Evolutionary conservation across 92 coral and sea anemone species (phyloP), one percentile per base, ranked within the genome.

Genomic region (Umimayanthus chanpuru): DNA sequence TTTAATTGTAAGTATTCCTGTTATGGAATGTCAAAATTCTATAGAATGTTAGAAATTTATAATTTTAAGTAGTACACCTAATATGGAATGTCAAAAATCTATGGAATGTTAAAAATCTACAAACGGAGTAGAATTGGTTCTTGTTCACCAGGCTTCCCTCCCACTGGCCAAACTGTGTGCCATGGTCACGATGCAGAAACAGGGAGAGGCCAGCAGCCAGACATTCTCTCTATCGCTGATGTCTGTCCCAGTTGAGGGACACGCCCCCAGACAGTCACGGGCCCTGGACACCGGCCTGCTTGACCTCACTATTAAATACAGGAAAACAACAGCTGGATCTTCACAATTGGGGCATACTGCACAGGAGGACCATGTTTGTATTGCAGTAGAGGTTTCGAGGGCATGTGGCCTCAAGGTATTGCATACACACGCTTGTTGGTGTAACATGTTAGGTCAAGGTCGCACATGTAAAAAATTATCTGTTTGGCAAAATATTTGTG

Each of bases 131-230:
- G 3, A 8, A 81, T 39, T 66, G 71, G 30, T 81, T 20, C 7
- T 40, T 39, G 6, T 26, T 11, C 73, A 44, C 40, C 87, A 97
- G 99, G 97, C 94, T 20, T 89, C 88, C 85, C 93, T 97, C 9
- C 98, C 99, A 20, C 93, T 97, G 44, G 96, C 99, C 12, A 97
- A 97, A 87, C 93, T 97, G 28, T 95, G 98, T 89, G 99, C 98
- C 85, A 94, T 97, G 96, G 96, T 97, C 28, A 97, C 99, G 28
- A 97, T 97, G 99, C 97, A 97, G 82, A 95, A 82, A 86, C 96
- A 92, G 26, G 93, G 96, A 64, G 96, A 97, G 76, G 89, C 93
- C 20, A 95, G 94, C 82, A 85, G 87, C 77, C 99, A 95, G 83
- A 91, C 95, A 21, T 97, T 97, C 88, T 97, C 99, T 49, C 89